phyloP scores from a whole-genome alignment of 2,888 invertebrate genomes.

The Drosophila conformis region DNA sequence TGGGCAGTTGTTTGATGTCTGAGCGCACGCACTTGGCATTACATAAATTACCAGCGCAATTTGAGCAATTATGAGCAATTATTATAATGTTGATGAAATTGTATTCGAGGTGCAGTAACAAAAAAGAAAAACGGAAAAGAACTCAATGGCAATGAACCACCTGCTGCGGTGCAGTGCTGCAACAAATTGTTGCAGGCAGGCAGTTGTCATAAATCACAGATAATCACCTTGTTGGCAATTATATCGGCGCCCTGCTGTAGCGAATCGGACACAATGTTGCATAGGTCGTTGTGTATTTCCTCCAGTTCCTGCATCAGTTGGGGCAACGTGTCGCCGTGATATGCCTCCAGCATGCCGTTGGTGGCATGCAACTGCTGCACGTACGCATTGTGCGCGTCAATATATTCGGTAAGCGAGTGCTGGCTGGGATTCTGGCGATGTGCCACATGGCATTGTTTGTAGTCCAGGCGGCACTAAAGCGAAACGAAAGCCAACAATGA shows the following conservation, averaged over 20 bases:
- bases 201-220: conserved; percentile 62
- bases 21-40: conserved; percentile 51
- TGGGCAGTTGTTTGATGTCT: conserved; percentile 39
- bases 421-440: conserved; percentile 91
- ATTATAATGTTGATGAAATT: conserved; percentile 67
- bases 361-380: conserved; percentile 96
- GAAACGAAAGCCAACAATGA: conserved; percentile 7
- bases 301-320: conserved; percentile 95
- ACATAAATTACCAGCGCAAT: conserved; percentile 66
- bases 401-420: conserved; percentile 90
- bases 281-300: conserved; percentile 96
- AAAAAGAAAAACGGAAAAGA: conserved; percentile 2
- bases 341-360: conserved; percentile 96
- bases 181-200: conserved; percentile 57
- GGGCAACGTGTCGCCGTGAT: conserved; percentile 93
- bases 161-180: conserved; percentile 26
- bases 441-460: conserved; percentile 92
- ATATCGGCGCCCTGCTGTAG: conserved; percentile 94
- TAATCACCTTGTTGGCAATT: conserved; percentile 91
- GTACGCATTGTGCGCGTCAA: conserved; percentile 97
- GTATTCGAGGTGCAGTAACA: conserved; percentile 13
- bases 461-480: conserved; percentile 92
- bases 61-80: conserved; percentile 68
- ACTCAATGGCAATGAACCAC: conserved; percentile 30
- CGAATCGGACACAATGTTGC: conserved; percentile 94